phyloP scores from a whole-genome alignment of 2,888 invertebrate genomes.

The Blomia tropicalis region DNA sequence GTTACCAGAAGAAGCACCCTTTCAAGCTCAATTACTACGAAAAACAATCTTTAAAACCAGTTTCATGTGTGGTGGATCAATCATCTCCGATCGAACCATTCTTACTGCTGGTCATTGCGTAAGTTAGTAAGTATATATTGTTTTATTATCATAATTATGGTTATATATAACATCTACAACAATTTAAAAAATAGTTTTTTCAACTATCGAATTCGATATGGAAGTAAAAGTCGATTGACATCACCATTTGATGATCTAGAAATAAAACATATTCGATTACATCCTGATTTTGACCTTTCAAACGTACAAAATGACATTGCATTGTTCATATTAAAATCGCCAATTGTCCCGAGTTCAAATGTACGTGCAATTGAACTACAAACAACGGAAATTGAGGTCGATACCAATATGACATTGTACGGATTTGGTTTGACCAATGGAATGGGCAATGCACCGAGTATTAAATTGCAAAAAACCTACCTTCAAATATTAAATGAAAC shows the following conservation, averaged over 20 bases:
- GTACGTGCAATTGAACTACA: slow-evolving; percentile 5
- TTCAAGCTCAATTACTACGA: background rate
- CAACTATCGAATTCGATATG: slow-evolving; percentile 10
- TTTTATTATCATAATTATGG: too few species aligned
- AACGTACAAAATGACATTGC: slow-evolving; percentile 14
- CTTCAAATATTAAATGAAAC: background rate
- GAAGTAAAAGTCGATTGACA: background rate
- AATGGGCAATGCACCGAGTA: background rate
- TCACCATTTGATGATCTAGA: background rate
- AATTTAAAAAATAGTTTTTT: background rate
- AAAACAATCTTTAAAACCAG: background rate
- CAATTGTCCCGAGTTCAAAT: background rate
- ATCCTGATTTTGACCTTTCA: background rate
- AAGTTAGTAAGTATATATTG: background rate
- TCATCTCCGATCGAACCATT: background rate
- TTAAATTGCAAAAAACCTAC: background rate
- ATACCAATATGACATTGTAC: background rate
- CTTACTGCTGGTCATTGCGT: slow-evolving; percentile 10
- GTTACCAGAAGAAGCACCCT: background rate
- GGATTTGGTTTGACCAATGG: slow-evolving; percentile 7
- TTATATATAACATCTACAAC: too few species aligned
- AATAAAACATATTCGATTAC: background rate
- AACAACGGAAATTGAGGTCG: background rate
- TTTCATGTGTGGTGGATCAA: slow-evolving; percentile 2
- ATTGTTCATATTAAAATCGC: background rate